Conservation (phyloP, 2,113 vertebrate species). For the Sigmodon hispidus region DNA sequence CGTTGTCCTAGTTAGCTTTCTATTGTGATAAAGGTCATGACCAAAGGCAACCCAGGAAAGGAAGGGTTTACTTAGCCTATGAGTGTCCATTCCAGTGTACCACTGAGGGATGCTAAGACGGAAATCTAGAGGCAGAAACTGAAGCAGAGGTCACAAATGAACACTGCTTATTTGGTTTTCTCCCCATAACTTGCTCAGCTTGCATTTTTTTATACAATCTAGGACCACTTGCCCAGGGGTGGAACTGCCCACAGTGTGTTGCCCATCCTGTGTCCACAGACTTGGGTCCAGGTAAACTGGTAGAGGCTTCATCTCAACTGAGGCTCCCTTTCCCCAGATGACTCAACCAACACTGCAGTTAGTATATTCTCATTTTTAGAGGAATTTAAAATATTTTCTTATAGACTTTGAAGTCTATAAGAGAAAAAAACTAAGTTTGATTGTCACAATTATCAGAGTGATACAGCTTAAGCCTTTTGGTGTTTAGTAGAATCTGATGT, state of each 20-base stretch:
- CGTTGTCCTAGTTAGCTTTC: neutral
- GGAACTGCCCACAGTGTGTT: neutral
- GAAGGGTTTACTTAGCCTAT: neutral
- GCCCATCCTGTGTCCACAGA: neutral
- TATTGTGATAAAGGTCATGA: neutral
- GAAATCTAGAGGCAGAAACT: neutral
- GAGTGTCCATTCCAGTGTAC: neutral
- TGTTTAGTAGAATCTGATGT: neutral
- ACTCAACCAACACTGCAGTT: neutral
- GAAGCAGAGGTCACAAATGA: neutral
- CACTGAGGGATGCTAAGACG: neutral
- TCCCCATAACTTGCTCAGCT: neutral
- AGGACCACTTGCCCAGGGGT: neutral
- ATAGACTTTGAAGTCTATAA: no score
- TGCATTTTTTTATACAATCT: neutral
- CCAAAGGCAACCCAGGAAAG: neutral
- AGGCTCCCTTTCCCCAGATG: neutral
- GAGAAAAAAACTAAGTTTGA: slow-evolving; percentile 11
- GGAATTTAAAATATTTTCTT: no score
- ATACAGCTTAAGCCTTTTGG: neutral
- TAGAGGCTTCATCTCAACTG: neutral
- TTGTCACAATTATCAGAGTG: neutral
- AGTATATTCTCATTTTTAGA: neutral
- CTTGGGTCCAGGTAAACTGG: neutral
- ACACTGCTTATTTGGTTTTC: neutral